Evolutionary conservation across 37 sponge, comb jelly and placozoan species (phyloP).

Genomic region (Cliona cf. orientalis): DNA sequence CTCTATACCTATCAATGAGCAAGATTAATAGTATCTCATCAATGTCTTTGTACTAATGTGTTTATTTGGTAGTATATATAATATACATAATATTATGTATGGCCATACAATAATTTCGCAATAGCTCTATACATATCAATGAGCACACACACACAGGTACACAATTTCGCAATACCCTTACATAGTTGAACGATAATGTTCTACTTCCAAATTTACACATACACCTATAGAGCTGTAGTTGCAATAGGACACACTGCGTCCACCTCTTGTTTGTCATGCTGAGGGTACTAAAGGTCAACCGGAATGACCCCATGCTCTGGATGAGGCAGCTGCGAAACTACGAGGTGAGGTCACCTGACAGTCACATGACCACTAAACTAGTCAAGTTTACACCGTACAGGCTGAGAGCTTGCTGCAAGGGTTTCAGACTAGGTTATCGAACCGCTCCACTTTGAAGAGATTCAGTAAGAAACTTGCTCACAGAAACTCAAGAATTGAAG

Average conservation of each 20-base stretch:
- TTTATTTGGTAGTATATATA: too few relatives aligned
- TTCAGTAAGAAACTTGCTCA: neutral
- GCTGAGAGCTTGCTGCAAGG: slow-evolving; percentile 24
- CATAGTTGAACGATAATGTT: neutral
- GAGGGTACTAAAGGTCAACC: slow-evolving; percentile 70
- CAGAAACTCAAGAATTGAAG: neutral
- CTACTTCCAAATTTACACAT: slow-evolving; percentile 2
- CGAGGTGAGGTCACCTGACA: slow-evolving; percentile 55
- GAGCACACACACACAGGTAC: neutral
- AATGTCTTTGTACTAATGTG: too few relatives aligned
- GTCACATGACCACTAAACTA: neutral
- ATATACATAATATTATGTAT: too few relatives aligned
- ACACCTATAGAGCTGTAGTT: slow-evolving; percentile 70
- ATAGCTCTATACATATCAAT: neutral
- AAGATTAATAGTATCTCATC: too few relatives aligned
- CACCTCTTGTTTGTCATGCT: slow-evolving; percentile 89
- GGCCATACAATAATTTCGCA: too few relatives aligned
- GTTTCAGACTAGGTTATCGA: slow-evolving; percentile 18
- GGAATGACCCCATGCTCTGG: slow-evolving; percentile 68
- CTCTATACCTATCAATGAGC: too few relatives aligned
- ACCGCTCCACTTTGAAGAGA: slow-evolving; percentile 11
- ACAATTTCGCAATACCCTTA: neutral
- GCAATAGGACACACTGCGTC: slow-evolving; percentile 65
- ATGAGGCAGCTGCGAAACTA: slow-evolving; percentile 68
- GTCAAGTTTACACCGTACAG: neutral